phyloP scores from a whole-genome alignment of 2,888 invertebrate species.

The Synergus gifuensis region DNA sequence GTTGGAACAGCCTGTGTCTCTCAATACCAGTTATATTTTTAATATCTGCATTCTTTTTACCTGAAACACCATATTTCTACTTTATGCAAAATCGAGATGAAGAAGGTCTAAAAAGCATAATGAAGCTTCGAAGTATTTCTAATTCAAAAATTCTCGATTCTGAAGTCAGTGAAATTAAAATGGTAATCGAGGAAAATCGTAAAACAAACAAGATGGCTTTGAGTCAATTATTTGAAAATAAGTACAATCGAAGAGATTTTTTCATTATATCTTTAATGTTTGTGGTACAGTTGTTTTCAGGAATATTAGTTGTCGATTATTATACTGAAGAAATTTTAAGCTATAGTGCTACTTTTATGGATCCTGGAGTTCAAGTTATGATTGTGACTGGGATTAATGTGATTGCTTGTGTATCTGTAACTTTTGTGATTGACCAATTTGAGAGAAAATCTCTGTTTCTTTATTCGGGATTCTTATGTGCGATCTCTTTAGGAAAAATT shows the following conservation, averaged over 20 bases:
- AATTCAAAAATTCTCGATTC: not conserved
- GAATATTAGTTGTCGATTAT: constrained; percentile 4
- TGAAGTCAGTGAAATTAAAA: constrained; percentile 17
- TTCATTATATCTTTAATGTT: not conserved
- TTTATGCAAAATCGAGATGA: constrained; percentile 20
- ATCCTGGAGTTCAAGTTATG: constrained; percentile 1
- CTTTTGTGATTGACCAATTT: constrained; percentile 11
- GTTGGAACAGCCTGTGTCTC: not conserved
- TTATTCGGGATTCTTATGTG: constrained; percentile 7
- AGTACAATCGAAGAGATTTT: not conserved
- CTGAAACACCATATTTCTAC: constrained; percentile 34
- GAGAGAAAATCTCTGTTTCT: constrained; percentile 12
- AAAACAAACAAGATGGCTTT: not conserved
- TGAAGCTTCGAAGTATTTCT: constrained; percentile 8
- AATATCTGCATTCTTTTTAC: not conserved
- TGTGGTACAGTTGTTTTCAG: constrained; percentile 19
- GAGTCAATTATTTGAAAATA: not conserved
- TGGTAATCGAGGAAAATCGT: not conserved
- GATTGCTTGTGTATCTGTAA: not conserved
- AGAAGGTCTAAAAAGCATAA: not conserved
- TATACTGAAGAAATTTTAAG: constrained; percentile 36
- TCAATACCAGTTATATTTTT: not conserved
- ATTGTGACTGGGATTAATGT: constrained; percentile 17
- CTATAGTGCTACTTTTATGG: not conserved
- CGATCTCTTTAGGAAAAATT: not conserved